Evolutionary conservation across 2,888 invertebrate species (phyloP), one percentile per base, ranked within the genome.

Genomic region (Drosophila atroscutellata): DNA sequence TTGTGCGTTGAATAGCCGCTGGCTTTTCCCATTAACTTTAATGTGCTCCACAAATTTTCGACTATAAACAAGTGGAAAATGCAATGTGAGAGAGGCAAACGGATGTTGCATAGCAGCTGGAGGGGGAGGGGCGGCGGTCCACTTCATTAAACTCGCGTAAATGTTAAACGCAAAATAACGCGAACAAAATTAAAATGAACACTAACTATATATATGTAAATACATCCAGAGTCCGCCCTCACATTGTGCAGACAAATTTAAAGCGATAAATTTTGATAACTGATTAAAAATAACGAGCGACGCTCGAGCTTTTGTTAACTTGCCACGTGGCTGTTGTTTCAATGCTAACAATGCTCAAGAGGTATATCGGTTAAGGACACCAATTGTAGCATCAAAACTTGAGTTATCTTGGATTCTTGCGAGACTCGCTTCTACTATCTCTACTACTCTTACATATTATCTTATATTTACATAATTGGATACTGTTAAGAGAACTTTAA

Each of bases 261-360:
- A 47, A 51, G 47, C 64, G 65, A 71, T 77, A 78, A 72, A 89
- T 85, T 83, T 78, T 81, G 73, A 83, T 85, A 71, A 69, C 86
- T 77, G 88, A 85, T 86, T 87, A 85, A 85, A 89, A 77, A 73
- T 81, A 87, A 81, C 72, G 77, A 80, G 73, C 70, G 47, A 63
- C 72, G 74, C 82, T 77, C 77, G 45, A 58, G 84, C 68, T 75
- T 62, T 86, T 84, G 78, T 87, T 86, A 77, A 80, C 85, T 83
- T 71, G 72, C 72, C 68, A 68, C 58, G 56, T 28, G 59, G 47
- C 52, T 39, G 58, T 42, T 64, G 37, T 5, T 47, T 7, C 8
- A 9, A 54, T 51, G 49, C 39, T 11, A 11, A 13, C 74, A 72
- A 68, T 77, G 54, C 9, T 15, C 15, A 6, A 13, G 13, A 60